Conservation (phyloP, 2,797 vertebrate species). For the Sparidentex hasta region DNA sequence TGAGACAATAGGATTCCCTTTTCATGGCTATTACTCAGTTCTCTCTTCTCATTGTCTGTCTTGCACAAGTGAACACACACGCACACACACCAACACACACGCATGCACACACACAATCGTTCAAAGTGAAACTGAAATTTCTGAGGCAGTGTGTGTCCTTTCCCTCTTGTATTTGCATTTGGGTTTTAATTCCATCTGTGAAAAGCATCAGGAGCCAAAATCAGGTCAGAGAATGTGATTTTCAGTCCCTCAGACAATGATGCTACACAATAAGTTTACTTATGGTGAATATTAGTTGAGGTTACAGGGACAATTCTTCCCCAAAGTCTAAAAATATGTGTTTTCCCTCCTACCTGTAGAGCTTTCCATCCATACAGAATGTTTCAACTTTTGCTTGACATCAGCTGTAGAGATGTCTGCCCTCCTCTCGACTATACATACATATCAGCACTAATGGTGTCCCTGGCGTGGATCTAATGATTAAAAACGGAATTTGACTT, state of each 20-base stretch:
- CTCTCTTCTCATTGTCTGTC: slow-evolving; percentile 46
- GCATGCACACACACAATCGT: slow-evolving; percentile 32
- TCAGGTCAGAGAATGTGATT: slow-evolving; percentile 4
- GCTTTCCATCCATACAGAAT: no score
- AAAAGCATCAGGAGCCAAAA: slow-evolving; percentile 33
- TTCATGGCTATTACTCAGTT: slow-evolving; percentile 77
- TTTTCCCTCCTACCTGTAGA: no score
- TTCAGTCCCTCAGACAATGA: not conserved
- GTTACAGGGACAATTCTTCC: no score
- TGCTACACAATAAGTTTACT: not conserved
- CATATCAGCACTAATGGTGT: no score
- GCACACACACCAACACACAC: slow-evolving; percentile 19
- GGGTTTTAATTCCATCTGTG: slow-evolving; percentile 24
- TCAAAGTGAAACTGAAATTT: slow-evolving; percentile 77
- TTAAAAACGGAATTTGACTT: no score
- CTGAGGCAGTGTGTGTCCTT: slow-evolving; percentile 39
- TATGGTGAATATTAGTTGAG: not conserved
- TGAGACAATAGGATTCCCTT: slow-evolving; percentile 83
- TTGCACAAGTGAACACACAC: slow-evolving; percentile 45
- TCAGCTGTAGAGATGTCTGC: no score
- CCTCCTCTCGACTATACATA: no score
- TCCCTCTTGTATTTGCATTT: slow-evolving; percentile 73
- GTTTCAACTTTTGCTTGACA: no score
- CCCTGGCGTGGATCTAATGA: no score
- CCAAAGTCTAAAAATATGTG: no score